These are phyloP conservation scores for Steinernema hermaphroditum DNA, from an alignment of 2,888 invertebrate genomes.

Conservation along the genomic window DNA sequence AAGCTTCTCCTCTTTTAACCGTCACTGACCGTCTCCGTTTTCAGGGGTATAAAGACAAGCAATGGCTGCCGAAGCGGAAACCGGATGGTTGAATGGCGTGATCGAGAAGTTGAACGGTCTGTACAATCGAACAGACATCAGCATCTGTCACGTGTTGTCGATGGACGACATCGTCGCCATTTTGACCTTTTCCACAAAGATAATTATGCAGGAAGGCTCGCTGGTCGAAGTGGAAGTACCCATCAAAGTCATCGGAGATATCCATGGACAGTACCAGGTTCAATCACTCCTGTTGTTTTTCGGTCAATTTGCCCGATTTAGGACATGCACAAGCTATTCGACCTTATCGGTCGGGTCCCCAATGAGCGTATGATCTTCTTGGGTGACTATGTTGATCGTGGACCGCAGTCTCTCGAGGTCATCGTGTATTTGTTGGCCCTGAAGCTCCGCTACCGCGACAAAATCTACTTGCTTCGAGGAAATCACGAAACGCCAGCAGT, in stretches of 20 bases:
- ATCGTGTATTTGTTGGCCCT: constrained; percentile 54
- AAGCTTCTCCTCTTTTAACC: neutral
- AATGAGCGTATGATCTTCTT: constrained; percentile 52
- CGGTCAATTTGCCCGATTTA: constrained; percentile 11
- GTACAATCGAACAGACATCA: constrained; percentile 43
- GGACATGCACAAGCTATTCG: constrained; percentile 56
- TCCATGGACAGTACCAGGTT: constrained; percentile 58
- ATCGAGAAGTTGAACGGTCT: constrained; percentile 50
- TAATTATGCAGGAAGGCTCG: constrained; percentile 51
- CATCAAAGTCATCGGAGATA: constrained; percentile 58
- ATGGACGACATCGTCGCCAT: constrained; percentile 49
- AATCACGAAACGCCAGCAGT: constrained; percentile 62
- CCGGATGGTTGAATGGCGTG: constrained; percentile 51
- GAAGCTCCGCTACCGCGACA: constrained; percentile 55
- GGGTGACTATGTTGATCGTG: constrained; percentile 61
- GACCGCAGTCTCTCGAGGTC: constrained; percentile 58
- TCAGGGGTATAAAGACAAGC: neutral
- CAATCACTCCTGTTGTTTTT: constrained; percentile 30
- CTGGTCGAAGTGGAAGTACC: constrained; percentile 57
- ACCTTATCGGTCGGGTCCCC: constrained; percentile 58
- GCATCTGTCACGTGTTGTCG: constrained; percentile 46
- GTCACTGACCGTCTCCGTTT: neutral
- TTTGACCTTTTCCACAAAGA: constrained; percentile 39
- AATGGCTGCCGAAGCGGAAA: constrained; percentile 30
- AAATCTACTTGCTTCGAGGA: constrained; percentile 55